phyloP scores from a whole-genome alignment of 2,888 invertebrate species.

The Mimachlamys varia region DNA sequence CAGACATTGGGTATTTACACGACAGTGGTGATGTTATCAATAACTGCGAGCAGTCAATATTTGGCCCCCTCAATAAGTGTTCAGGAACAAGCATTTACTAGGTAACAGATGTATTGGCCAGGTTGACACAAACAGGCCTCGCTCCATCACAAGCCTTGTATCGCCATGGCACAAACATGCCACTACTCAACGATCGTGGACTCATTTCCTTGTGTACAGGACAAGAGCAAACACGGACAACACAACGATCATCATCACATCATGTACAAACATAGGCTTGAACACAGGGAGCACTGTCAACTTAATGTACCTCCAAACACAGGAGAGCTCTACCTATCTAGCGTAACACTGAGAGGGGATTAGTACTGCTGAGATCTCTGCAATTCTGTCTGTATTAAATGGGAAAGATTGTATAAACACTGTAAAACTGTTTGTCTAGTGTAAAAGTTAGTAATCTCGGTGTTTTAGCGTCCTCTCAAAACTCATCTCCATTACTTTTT shows the following conservation, averaged over 20 bases:
- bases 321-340: background rate
- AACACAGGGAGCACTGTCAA: background rate
- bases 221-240: background rate
- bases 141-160: background rate
- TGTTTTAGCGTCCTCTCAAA: background rate
- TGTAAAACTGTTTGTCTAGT: background rate
- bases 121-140: background rate
- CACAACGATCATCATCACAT: background rate
- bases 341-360: background rate
- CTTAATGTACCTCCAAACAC: background rate
- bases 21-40: background rate
- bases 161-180: background rate
- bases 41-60: background rate
- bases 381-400: background rate
- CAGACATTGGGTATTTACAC: background rate
- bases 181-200: background rate
- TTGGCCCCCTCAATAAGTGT: background rate
- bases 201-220: background rate
- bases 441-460: background rate
- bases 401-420: background rate
- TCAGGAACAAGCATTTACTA: background rate
- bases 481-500: background rate
- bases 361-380: background rate
- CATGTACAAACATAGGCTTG: background rate
- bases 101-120: background rate